Conservation (phyloP, 2,888 invertebrate species). For the Chouioia cunea region DNA sequence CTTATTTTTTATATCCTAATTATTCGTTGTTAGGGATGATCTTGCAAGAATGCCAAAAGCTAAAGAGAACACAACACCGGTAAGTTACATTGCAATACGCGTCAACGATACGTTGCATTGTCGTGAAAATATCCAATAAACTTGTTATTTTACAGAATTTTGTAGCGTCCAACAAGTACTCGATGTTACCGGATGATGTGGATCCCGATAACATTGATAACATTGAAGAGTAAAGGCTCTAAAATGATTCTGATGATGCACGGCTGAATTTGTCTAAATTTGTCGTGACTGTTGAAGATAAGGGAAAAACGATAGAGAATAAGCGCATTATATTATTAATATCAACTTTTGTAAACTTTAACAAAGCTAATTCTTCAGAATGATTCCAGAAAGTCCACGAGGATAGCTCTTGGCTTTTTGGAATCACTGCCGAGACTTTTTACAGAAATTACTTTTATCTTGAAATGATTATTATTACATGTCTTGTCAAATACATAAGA, state of each 20-base stretch:
- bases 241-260: constrained; percentile 16
- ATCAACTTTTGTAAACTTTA: constrained; percentile 41
- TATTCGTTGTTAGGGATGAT: constrained; percentile 56
- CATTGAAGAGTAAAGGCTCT: constrained; percentile 60
- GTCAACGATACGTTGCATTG: not conserved
- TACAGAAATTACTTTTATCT: constrained; percentile 66
- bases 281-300: constrained; percentile 40
- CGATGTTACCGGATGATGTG: constrained; percentile 78
- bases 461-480: constrained; percentile 53
- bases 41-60: constrained; percentile 77
- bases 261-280: constrained; percentile 49
- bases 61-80: constrained; percentile 80
- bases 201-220: constrained; percentile 70
- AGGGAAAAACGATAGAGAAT: constrained; percentile 16
- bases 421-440: constrained; percentile 61
- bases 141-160: constrained; percentile 74
- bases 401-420: constrained; percentile 51
- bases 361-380: constrained; percentile 43
- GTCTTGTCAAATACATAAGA: constrained; percentile 47
- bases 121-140: constrained; percentile 6
- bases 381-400: constrained; percentile 44
- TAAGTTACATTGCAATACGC: constrained; percentile 66
- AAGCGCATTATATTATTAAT: constrained; percentile 38
- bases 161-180: constrained; percentile 83
- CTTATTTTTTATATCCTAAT: no score